phyloP scores from a whole-genome alignment of 2,888 invertebrate species.

The Ellobium chinense region DNA sequence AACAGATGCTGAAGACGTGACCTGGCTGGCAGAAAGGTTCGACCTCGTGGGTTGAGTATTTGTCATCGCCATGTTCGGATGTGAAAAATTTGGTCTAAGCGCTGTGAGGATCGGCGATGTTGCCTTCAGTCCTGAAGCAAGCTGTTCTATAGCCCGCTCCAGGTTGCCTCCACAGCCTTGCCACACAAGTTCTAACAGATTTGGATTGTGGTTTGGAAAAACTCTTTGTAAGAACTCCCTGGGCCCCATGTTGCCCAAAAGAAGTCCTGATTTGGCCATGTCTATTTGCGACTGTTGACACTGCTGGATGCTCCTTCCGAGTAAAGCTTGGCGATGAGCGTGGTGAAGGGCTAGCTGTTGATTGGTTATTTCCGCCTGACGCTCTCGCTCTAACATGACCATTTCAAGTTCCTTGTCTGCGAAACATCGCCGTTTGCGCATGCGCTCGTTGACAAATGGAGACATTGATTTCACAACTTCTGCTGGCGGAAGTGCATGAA shows the following conservation, averaged over 20 bases:
- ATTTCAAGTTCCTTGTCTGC: constrained; percentile 80
- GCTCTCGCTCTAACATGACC: constrained; percentile 76
- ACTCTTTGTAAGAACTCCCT: constrained; percentile 64
- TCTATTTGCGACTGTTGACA: neutral
- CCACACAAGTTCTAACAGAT: constrained; percentile 68
- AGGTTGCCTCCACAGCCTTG: constrained; percentile 70
- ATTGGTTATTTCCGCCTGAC: constrained; percentile 56
- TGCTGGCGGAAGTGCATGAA: constrained; percentile 65
- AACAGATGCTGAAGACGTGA: neutral
- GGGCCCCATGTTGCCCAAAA: constrained; percentile 54
- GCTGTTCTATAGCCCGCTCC: constrained; percentile 65
- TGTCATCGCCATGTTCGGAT: neutral
- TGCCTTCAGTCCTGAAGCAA: constrained; percentile 55
- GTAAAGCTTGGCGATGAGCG: neutral
- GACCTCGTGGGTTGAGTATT: neutral
- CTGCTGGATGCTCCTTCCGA: constrained; percentile 1
- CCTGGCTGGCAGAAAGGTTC: neutral
- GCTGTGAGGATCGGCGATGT: neutral
- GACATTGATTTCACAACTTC: constrained; percentile 67
- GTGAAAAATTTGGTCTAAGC: neutral
- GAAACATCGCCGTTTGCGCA: constrained; percentile 82
- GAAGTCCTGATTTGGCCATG: constrained; percentile 19
- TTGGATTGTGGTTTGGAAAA: constrained; percentile 68
- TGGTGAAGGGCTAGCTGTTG: constrained; percentile 30
- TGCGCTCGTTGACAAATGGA: constrained; percentile 81